phyloP scores from a whole-genome alignment of 2,888 invertebrate genomes.

The Ditylenchus weischeri region DNA sequence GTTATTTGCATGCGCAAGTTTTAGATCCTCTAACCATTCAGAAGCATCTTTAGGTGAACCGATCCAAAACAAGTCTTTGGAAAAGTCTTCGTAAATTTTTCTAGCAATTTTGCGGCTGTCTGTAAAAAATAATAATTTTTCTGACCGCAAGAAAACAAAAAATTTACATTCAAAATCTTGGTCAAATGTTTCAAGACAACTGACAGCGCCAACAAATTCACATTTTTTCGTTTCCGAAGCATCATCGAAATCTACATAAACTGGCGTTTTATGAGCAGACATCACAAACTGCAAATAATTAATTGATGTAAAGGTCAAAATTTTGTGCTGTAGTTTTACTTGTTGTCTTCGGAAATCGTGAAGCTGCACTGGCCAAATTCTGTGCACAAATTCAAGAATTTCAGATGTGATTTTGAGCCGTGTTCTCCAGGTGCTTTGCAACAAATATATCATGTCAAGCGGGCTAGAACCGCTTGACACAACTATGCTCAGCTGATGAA shows the following conservation, averaged over 20 bases:
- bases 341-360: constrained; percentile 4
- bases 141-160: no score
- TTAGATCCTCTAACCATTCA: neutral
- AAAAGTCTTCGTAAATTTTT: neutral
- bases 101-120: neutral
- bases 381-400: neutral
- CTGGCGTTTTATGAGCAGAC: neutral
- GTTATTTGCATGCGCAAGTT: neutral
- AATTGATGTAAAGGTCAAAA: neutral
- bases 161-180: no score
- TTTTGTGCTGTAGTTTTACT: neutral
- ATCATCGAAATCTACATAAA: constrained; percentile 8
- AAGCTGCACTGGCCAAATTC: constrained; percentile 3
- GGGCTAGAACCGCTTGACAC: neutral
- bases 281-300: neutral
- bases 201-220: no score
- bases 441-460: neutral
- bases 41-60: neutral
- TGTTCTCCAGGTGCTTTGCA: neutral
- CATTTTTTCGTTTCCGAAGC: neutral
- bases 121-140: neutral
- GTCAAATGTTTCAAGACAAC: no score
- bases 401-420: neutral
- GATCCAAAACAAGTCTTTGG: neutral
- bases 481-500: neutral